Conservation (phyloP, 2,113 vertebrate genomes). For the Pomatorhinus ruficollis region DNA sequence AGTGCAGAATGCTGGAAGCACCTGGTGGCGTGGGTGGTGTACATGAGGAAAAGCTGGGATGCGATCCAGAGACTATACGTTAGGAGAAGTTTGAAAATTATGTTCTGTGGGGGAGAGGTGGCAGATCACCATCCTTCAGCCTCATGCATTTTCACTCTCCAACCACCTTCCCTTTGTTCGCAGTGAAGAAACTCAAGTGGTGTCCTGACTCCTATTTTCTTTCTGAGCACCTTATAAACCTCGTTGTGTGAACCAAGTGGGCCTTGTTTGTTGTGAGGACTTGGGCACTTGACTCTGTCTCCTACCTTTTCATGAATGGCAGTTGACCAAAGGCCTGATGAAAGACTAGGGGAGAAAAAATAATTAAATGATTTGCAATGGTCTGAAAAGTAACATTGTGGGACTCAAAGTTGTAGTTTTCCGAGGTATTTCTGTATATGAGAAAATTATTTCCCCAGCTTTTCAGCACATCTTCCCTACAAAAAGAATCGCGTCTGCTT, state of each 20-base stretch:
- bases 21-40: neutral
- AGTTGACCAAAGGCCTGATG: neutral
- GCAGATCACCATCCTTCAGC: neutral
- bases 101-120: neutral
- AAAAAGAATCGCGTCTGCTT: neutral
- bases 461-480: neutral
- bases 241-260: fast-evolving
- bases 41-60: neutral
- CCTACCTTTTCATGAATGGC: neutral
- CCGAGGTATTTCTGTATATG: neutral
- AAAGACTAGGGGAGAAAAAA: neutral
- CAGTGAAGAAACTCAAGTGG: neutral
- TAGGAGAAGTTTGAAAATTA: neutral
- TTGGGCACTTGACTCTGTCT: neutral
- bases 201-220: neutral
- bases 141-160: neutral
- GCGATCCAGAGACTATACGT: neutral
- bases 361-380: neutral
- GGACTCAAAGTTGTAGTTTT: neutral
- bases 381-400: neutral
- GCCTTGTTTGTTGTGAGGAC: neutral
- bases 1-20: neutral
- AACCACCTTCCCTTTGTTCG: neutral
- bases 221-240: neutral
- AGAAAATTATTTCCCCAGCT: neutral